Percentiles rank a stretch among this genome's conserved stretches.
Conservation (phyloP, 2,888 invertebrate species). For the Drosophila monieri region DNA sequence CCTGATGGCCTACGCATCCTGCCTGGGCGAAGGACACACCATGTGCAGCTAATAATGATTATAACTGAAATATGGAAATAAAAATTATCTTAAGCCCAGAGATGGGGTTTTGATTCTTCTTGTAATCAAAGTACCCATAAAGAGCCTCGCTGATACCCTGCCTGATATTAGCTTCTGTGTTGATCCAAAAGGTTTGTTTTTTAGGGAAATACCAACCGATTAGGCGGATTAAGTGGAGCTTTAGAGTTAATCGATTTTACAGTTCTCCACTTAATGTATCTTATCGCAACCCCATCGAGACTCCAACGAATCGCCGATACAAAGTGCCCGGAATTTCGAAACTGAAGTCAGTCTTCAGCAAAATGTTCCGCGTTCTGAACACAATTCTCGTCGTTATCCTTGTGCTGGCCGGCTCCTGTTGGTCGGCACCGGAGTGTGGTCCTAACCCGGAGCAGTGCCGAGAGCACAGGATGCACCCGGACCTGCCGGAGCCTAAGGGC, state of each 20-base stretch:
- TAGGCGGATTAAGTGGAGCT: constrained; percentile 43
- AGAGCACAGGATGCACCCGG: constrained; percentile 80
- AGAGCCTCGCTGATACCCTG: background rate
- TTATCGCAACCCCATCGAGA: constrained; percentile 50
- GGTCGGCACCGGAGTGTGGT: constrained; percentile 68
- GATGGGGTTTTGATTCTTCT: too few species aligned
- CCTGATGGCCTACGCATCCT: constrained; percentile 89
- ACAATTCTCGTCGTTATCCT: constrained; percentile 36
- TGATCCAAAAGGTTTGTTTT: background rate
- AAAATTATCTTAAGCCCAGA: too few species aligned
- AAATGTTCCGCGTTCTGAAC: constrained; percentile 57
- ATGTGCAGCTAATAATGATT: constrained; percentile 38
- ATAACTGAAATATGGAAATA: too few species aligned
- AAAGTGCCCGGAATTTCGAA: background rate
- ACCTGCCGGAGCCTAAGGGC: constrained; percentile 53
- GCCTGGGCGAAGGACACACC: constrained; percentile 87
- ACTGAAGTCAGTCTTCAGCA: constrained; percentile 47
- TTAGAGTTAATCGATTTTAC: constrained; percentile 49
- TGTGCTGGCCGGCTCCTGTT: constrained; percentile 31
- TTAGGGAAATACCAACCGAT: background rate
- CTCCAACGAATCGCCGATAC: constrained; percentile 4
- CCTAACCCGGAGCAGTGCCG: constrained; percentile 69
- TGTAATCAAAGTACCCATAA: too few species aligned
- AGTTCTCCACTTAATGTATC: constrained; percentile 38
- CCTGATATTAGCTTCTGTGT: background rate